Percentiles rank a stretch among this genome's conserved stretches.
phyloP scores from a whole-genome alignment of 2,797 vertebrate genomes.

The Linurgus olivaceus region DNA sequence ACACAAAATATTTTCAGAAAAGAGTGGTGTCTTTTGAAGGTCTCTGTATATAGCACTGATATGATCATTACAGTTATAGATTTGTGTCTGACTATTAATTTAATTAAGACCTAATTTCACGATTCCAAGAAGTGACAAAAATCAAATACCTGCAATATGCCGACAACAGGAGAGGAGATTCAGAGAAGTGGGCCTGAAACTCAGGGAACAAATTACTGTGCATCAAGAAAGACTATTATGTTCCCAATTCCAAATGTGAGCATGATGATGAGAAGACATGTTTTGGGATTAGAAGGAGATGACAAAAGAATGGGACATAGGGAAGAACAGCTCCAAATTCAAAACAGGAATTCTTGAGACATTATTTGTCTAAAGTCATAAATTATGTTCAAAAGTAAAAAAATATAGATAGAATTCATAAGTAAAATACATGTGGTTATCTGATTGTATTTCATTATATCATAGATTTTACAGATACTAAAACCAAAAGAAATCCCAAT shows the following conservation, averaged over 20 bases:
- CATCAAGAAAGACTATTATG: background rate
- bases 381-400: background rate
- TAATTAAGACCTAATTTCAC: background rate
- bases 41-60: background rate
- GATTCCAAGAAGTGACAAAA: background rate
- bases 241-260: background rate
- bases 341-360: background rate
- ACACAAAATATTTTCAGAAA: background rate
- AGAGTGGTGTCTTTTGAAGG: background rate
- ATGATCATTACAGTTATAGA: background rate
- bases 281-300: background rate
- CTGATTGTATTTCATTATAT: background rate
- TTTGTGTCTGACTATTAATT: background rate
- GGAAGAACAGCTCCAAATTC: background rate
- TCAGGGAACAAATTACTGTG: background rate
- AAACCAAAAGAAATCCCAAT: background rate
- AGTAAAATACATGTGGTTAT: background rate
- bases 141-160: background rate
- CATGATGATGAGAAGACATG: accelerated
- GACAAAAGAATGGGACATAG: background rate
- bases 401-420: background rate
- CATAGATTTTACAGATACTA: background rate
- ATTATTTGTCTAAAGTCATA: background rate
- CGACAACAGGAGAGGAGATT: background rate
- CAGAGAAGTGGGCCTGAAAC: background rate